Conservation (phyloP, 2,888 invertebrate genomes). For the Melanchra persicariae region DNA sequence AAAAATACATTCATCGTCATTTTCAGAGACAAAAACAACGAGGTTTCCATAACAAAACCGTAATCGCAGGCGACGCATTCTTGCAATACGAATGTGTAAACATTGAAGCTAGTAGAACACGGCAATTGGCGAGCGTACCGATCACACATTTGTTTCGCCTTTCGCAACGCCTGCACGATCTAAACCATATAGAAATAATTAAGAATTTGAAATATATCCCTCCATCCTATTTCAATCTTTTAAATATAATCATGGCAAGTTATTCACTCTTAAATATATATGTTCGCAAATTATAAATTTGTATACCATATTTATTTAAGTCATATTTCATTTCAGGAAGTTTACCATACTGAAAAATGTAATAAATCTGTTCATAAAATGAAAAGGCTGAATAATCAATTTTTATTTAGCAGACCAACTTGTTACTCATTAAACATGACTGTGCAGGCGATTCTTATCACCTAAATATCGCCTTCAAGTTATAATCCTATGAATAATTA, state of each 20-base stretch:
- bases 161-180: neutral
- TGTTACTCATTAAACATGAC: neutral
- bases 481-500: constrained; percentile 42
- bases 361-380: neutral
- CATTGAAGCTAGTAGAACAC: constrained; percentile 3
- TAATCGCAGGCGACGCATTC: constrained; percentile 14
- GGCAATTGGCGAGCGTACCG: neutral
- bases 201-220: neutral
- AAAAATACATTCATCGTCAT: neutral
- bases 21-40: neutral
- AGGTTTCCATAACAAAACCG: constrained; percentile 1
- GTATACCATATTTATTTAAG: neutral
- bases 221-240: neutral
- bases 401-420: neutral
- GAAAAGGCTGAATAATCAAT: neutral
- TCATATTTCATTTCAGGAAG: neutral
- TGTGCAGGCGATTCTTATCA: constrained; percentile 42
- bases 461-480: constrained; percentile 30
- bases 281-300: neutral
- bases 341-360: neutral
- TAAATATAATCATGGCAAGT: neutral
- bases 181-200: neutral
- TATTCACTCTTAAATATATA: neutral
- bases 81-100: constrained; percentile 29
- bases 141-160: constrained; percentile 4